Percentiles rank a stretch among this genome's conserved stretches.
Conservation (phyloP, 2,113 vertebrate species). For the Eubucco bourcierii region DNA sequence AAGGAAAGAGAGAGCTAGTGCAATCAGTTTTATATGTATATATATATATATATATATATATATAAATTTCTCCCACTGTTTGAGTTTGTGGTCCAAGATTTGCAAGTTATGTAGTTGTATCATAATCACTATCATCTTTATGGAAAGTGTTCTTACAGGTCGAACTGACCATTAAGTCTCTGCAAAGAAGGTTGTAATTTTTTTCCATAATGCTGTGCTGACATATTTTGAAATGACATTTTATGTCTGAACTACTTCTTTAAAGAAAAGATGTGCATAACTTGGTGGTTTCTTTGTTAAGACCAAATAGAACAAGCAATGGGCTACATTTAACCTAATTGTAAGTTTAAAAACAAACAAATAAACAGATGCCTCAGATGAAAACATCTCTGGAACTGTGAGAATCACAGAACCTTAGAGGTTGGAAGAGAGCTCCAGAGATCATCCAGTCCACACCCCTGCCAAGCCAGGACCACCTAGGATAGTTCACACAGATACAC, state of each 20-base stretch:
- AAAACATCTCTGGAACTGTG: no score
- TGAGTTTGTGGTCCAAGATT: not conserved
- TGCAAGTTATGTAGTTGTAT: not conserved
- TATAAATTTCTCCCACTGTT: not conserved
- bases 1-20: not conserved
- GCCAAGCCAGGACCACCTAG: no score
- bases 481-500: no score
- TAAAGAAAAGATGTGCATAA: not conserved
- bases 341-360: no score
- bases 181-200: not conserved
- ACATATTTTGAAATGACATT: not conserved
- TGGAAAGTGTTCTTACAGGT: not conserved
- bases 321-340: not conserved
- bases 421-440: no score
- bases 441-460: no score
- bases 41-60: not conserved
- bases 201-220: not conserved
- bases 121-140: not conserved
- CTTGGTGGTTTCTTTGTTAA: not conserved
- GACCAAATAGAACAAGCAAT: not conserved
- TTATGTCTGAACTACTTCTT: not conserved
- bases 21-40: not conserved
- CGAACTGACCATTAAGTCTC: not conserved
- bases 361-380: no score
- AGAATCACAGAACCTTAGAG: no score